Evolutionary conservation across 2,888 invertebrate genomes (phyloP), one percentile per base, ranked within the genome.

Genomic region (Adela reaumurella): DNA sequence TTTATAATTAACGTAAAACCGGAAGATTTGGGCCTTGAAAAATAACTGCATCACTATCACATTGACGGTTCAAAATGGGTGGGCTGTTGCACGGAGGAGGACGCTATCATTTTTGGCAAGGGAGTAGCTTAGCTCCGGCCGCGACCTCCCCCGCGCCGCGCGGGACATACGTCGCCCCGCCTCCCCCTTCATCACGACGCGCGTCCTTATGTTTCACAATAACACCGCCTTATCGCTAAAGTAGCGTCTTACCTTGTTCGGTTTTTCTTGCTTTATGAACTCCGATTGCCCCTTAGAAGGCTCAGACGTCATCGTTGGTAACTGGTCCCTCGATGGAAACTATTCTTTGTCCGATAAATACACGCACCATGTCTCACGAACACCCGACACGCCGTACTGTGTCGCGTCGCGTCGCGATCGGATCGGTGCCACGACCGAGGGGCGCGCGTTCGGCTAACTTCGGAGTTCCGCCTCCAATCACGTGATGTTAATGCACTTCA

Each of bases 71-170:
- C 49, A 41, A 58, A 60, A 60, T 60, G 60, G 60, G 61, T 61
- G 60, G 59, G 58, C 54, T 57, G 54, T 53, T 56, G 52, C 59
- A 52, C 48, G 55, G 50, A 63, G 66, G 68, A 69, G 67, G 67
- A 69, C 49, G 52, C 52, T 35, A 35, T 8, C 28, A 68, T 68
- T 74, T 76, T 74, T 63, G 73, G 70, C 70, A 69, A 77, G 79
- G 79, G 79, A 74, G 78, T 78, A 69, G 66, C 78, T 74, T 67
- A 64, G 66, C 72, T 71, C 72, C 73, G 77, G 82, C 82, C 82
- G 81, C 82, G 82, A 82, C 81, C 80, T 76, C 78, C 74, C 65
- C 82, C 82, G 81, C 79, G 73, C 77, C 71, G 72, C 70, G 67
- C 74, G 74, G 72, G 70, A 76, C 68, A 72, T 69, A 62, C 67